These are phyloP conservation scores for Tetragnatha versicolor DNA, from an alignment of 1,140 invertebrate species.

Conservation along the genomic window DNA sequence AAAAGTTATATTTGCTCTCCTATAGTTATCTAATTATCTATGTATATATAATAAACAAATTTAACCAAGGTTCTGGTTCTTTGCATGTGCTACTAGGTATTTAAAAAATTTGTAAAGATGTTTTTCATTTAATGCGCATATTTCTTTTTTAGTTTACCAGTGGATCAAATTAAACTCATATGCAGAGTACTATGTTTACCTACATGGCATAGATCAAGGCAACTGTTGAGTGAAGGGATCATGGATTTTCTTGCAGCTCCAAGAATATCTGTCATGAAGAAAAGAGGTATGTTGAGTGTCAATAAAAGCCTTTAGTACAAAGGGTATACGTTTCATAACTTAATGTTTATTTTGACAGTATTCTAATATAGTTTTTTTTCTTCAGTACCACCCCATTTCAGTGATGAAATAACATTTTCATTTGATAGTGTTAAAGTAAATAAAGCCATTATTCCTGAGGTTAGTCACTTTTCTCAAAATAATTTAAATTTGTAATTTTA, in stretches of 20 bases:
- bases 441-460: conserved; percentile 22
- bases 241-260: conserved; percentile 49
- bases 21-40: no score
- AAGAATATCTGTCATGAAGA: conserved; percentile 49
- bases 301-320: not conserved
- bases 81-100: no score
- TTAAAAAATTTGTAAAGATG: no score
- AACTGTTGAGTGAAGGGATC: conserved; percentile 41
- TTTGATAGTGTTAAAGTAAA: conserved; percentile 23
- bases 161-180: conserved; percentile 37
- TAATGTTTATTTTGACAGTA: not conserved
- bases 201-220: conserved; percentile 47
- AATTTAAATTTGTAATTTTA: not conserved
- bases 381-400: conserved; percentile 29
- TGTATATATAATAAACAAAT: no score
- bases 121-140: not conserved
- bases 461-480: not conserved
- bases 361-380: not conserved
- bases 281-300: conserved; percentile 14
- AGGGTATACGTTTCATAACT: not conserved
- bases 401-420: conserved; percentile 33
- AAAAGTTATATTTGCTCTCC: no score
- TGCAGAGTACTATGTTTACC: conserved; percentile 40
- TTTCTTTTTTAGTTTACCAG: conserved; percentile 10
- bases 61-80: no score